These are phyloP conservation scores for Acrobasis repandana DNA, from an alignment of 2,888 invertebrate genomes.

Conservation along the genomic window DNA sequence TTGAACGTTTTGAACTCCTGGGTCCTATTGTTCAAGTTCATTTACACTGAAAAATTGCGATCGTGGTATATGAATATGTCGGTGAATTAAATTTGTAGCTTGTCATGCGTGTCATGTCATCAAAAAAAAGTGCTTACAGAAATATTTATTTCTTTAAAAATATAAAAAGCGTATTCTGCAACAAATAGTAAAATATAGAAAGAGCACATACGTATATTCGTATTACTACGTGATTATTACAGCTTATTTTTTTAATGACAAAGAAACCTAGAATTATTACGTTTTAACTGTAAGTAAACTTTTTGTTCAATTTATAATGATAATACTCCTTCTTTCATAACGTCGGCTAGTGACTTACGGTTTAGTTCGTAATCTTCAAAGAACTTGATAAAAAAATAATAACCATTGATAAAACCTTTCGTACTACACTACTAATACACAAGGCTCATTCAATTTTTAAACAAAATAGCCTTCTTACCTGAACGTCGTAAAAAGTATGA, in stretches of 20 bases:
- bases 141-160: too few relatives aligned
- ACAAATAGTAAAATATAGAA: too few relatives aligned
- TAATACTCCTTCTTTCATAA: background rate
- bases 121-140: background rate
- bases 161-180: too few relatives aligned
- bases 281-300: background rate
- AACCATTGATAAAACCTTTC: conserved; percentile 31
- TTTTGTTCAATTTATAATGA: conserved; percentile 6
- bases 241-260: background rate
- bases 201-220: background rate
- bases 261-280: background rate
- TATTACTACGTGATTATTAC: background rate
- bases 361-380: conserved; percentile 26
- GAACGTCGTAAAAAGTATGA: conserved; percentile 44
- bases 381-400: conserved; percentile 25
- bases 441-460: conserved; percentile 31
- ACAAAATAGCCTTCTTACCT: conserved; percentile 48
- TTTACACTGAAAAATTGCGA: conserved; percentile 14
- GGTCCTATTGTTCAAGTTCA: conserved; percentile 11
- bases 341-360: conserved; percentile 15
- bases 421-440: conserved; percentile 17
- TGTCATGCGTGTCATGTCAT: background rate
- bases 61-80: background rate
- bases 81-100: background rate
- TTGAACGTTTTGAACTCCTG: background rate